A percentile compares a stretch with the other conserved stretches of the same genome.
Conservation (phyloP, 2,888 invertebrate species). For the Tinea trinotella region DNA sequence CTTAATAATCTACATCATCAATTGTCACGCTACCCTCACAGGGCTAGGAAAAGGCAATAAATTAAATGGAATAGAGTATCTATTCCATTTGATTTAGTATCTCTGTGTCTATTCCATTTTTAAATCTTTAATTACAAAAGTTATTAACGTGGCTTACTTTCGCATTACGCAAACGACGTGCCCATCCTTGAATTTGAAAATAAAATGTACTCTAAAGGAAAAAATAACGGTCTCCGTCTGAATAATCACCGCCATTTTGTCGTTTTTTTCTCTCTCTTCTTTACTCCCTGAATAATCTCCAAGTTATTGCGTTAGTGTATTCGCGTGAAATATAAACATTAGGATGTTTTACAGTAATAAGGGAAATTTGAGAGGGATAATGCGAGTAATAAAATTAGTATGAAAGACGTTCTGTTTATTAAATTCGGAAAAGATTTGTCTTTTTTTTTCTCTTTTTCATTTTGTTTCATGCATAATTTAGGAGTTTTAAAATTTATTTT, state of each 20-base stretch:
- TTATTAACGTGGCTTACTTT: constrained; percentile 14
- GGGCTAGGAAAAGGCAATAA: no score
- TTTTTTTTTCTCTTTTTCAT: neutral
- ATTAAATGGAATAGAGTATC: no score
- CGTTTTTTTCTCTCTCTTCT: constrained; percentile 4
- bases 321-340: constrained; percentile 44
- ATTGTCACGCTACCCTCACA: no score
- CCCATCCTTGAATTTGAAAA: constrained; percentile 17
- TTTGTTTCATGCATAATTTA: constrained; percentile 1
- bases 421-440: constrained; percentile 14
- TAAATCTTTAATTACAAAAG: constrained; percentile 8
- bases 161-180: constrained; percentile 12
- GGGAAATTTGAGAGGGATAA: constrained; percentile 6
- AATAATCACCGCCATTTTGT: constrained; percentile 19
- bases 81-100: no score
- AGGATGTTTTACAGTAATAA: constrained; percentile 28
- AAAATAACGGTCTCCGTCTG: constrained; percentile 12
- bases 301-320: constrained; percentile 39
- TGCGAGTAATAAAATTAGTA: constrained; percentile 10
- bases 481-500: neutral
- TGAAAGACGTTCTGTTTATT: constrained; percentile 14
- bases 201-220: constrained; percentile 19
- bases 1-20: no score
- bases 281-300: constrained; percentile 38
- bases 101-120: neutral